Percentiles rank a stretch among this genome's conserved stretches.
phyloP scores from a whole-genome alignment of 2,113 vertebrate genomes.

The Lepus timidus region DNA sequence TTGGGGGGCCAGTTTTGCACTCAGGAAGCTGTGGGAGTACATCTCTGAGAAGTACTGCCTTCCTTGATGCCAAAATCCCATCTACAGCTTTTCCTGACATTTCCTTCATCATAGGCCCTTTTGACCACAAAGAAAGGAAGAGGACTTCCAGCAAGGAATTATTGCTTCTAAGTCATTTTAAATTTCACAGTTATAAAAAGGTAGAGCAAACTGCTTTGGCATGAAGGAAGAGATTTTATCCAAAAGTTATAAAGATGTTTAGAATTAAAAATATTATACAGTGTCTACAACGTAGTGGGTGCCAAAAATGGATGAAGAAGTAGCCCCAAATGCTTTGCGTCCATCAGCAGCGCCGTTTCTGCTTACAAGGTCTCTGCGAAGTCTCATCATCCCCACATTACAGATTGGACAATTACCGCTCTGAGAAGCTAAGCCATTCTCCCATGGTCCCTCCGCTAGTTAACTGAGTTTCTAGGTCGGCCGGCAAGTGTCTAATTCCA shows the following conservation, averaged over 20 bases:
- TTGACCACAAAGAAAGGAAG: neutral
- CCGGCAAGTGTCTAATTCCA: neutral
- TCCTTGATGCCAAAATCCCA: neutral
- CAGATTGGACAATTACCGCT: neutral
- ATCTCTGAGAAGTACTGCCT: neutral
- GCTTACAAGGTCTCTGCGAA: neutral
- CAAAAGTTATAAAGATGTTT: neutral
- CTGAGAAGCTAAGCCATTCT: neutral
- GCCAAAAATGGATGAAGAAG: neutral
- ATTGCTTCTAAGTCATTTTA: neutral
- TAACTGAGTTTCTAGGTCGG: neutral
- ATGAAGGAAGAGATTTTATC: neutral
- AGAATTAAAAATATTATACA: neutral
- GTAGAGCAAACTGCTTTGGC: neutral
- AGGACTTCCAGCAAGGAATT: too few relatives aligned
- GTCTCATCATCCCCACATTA: neutral
- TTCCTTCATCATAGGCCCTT: neutral
- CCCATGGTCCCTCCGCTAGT: neutral
- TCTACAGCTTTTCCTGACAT: neutral
- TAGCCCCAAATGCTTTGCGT: neutral
- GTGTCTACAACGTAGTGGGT: neutral
- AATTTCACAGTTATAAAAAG: neutral
- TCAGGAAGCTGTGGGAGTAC: neutral
- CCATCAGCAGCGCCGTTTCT: rapidly evolving
- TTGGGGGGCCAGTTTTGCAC: neutral